Evolutionary conservation across 1,140 invertebrate genomes (phyloP).

Genomic region (Meloidogyne exigua): DNA sequence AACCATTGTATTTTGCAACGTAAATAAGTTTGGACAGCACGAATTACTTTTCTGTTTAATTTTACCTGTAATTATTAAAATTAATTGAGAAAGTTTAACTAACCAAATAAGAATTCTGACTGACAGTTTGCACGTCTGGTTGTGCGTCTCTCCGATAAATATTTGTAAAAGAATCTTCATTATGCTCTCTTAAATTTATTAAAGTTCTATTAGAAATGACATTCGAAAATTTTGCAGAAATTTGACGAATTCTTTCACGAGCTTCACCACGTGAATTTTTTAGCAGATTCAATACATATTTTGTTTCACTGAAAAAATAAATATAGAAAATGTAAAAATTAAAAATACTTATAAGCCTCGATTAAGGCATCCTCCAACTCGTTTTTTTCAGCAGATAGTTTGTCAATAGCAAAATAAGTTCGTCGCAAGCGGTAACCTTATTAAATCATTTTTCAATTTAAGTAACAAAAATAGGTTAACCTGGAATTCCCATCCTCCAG

Average conservation of each 20-base stretch:
- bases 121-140: slow-evolving; percentile 13
- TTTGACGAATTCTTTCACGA: slow-evolving; percentile 49
- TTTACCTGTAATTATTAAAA: slow-evolving; percentile 63
- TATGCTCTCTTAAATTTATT: background rate
- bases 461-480: slow-evolving; percentile 33
- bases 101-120: slow-evolving; percentile 36
- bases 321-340: background rate
- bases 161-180: background rate
- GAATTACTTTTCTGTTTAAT: slow-evolving; percentile 74
- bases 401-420: slow-evolving; percentile 94
- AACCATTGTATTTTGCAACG: slow-evolving; percentile 87
- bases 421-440: slow-evolving; percentile 71
- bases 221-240: slow-evolving; percentile 50
- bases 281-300: slow-evolving; percentile 55
- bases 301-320: slow-evolving; percentile 49
- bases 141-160: background rate
- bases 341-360: slow-evolving; percentile 83
- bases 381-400: slow-evolving; percentile 89
- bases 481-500: slow-evolving; percentile 69
- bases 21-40: slow-evolving; percentile 66
- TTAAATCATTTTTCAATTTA: background rate
- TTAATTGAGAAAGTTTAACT: background rate
- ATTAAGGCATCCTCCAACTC: slow-evolving; percentile 93
- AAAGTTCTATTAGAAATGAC: slow-evolving; percentile 22
- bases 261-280: slow-evolving; percentile 51